Base-by-base conservation (phyloP, 2,888 invertebrate genomes). In the Ceramica pisi region DNA sequence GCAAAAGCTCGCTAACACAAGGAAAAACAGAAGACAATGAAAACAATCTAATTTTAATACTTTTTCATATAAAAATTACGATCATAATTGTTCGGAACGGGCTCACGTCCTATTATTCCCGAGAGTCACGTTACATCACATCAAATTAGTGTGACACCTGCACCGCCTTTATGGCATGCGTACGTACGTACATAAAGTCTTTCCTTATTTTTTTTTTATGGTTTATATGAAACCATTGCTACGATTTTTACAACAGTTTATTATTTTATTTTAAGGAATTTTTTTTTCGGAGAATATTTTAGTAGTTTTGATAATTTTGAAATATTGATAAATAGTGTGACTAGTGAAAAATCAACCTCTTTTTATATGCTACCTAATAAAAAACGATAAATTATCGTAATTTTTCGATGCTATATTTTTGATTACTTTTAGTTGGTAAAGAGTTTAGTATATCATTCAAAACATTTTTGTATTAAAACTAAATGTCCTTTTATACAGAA, bases 141-240 rank as follows among this genome's bases (percentile, higher is more conserved):
- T 72, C 70, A 80, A 82, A 84, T 82, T 75, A 83, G 66, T 80
- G 77, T 71, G 50, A 56, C 69, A 71, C n/a, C n/a, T n/a, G n/a
- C n/a, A n/a, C 16, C 12, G 23, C 66, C 67, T 72, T 75, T 73
- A 72, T 71, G 51, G 53, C 44, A 53, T 46, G 56, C 50, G 21
- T 51, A 66, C 26, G 10, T 21, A 66, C 26, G 10, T 21, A 31
- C 26, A 31, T 12, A 53, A 62, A 44, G n/a, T 48, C n/a, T 50
- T 19, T 57, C 7, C 8, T 16, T 41, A 26, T 57, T 50, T 31
- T 51, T 53, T 48, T 9, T 46, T 19, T 16, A 23, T 0, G n/a
- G n/a, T 23, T 41, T 9, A 14, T 10, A n/a, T 41, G 10, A 35
- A 23, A 61, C 21, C 23, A 51, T 35, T 23, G 12, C 1, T 14